A percentile compares a stretch with the other conserved stretches of the same genome.
Evolutionary conservation across 1,140 invertebrate genomes (phyloP).

Genomic region (Mycetomoellerius zeteki): DNA sequence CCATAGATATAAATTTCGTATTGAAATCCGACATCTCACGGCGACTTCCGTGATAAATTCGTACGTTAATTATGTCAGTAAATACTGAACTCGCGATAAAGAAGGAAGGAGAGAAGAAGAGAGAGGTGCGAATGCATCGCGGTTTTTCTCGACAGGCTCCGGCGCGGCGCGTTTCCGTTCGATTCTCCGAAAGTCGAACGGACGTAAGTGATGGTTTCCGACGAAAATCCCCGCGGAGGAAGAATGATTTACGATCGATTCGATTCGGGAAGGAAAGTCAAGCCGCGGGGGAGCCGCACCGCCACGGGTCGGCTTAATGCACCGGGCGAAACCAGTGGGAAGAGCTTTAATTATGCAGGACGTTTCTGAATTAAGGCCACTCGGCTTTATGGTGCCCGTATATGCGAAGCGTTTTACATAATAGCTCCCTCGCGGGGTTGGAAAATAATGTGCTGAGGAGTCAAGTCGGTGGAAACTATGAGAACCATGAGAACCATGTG

Average conservation of each 20-base stretch:
- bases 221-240: conserved; percentile 63
- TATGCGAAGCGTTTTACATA: conserved; percentile 70
- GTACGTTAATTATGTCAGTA: conserved; percentile 5
- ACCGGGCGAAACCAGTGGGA: conserved; percentile 56
- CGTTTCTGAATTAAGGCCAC: conserved; percentile 69
- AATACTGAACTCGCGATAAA: conserved; percentile 2
- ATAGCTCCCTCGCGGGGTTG: conserved; percentile 62
- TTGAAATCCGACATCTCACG: neutral
- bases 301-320: conserved; percentile 53
- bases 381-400: conserved; percentile 64
- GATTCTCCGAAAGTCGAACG: conserved; percentile 59
- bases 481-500: conserved; percentile 60
- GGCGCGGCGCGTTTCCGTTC: conserved; percentile 49
- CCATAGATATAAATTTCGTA: neutral
- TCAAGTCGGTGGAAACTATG: conserved; percentile 45
- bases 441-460: conserved; percentile 63
- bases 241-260: conserved; percentile 61
- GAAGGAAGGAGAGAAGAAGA: conserved; percentile 6
- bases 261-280: conserved; percentile 48
- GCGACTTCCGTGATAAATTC: neutral
- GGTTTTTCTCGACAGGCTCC: conserved; percentile 32
- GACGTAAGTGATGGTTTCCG: conserved; percentile 62
- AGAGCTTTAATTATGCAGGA: conserved; percentile 65
- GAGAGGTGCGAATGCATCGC: neutral
- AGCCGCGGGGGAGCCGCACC: conserved; percentile 37